These are phyloP conservation scores for Rhopalosiphum maidis DNA, from an alignment of 1,140 invertebrate genomes.

Conservation along the genomic window DNA sequence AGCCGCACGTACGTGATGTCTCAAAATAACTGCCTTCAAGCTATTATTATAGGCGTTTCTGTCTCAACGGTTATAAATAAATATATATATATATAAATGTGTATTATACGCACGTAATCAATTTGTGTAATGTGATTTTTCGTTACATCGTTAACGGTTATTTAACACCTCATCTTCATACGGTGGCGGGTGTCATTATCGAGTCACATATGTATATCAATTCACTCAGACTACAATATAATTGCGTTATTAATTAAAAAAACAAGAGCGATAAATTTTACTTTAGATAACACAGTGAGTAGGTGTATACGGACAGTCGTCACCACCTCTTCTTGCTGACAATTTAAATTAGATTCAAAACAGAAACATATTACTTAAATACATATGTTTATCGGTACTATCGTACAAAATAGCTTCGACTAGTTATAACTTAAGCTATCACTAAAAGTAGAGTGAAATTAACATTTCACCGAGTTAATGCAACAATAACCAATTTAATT, in stretches of 20 bases:
- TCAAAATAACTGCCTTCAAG: constrained; percentile 21
- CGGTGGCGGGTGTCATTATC: neutral
- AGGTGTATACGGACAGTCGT: neutral
- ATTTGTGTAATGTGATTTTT: constrained; percentile 50
- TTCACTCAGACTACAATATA: neutral
- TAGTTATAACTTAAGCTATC: too few species aligned
- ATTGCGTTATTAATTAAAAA: constrained; percentile 14
- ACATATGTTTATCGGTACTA: neutral
- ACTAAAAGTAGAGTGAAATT: too few species aligned
- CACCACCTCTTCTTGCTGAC: constrained; percentile 2
- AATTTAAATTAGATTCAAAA: constrained; percentile 34
- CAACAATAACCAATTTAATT: too few species aligned
- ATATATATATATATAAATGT: constrained; percentile 20
- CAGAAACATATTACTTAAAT: neutral
- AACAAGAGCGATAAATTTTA: neutral
- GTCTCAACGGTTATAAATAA: neutral
- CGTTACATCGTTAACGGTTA: constrained; percentile 27
- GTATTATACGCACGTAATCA: constrained; percentile 18
- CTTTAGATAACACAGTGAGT: neutral
- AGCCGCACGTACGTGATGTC: constrained; percentile 4
- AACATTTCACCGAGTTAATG: too few species aligned
- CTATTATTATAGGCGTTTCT: constrained; percentile 49
- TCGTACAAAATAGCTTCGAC: neutral
- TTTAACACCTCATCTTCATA: constrained; percentile 38
- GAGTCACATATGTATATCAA: neutral